Evolutionary conservation across 2,113 vertebrate genomes (phyloP), one percentile per base, ranked within the genome.

Genomic region (Tetrao urogallus): DNA sequence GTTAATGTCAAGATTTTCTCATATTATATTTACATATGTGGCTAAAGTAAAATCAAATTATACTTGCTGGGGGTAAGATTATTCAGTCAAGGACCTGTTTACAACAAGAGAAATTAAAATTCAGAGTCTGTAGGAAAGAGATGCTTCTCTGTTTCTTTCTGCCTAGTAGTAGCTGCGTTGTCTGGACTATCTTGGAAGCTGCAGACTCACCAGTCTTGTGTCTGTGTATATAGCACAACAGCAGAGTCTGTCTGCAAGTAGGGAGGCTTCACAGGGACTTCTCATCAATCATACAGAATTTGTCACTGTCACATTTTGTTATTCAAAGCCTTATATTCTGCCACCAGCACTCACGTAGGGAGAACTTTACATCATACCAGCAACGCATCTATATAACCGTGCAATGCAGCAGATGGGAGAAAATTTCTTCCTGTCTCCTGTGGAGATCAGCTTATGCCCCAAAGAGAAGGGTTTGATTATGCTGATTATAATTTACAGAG

Each of bases 1-100:
- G 88, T 97, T 95, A 97, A 95, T 95, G 86, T 88, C 88, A 66
- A 61, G 72, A 94, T 97, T 96, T 93, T 94, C 91, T 94, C 80
- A 28, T 95, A 92, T 95, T 96, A 79, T 95, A 90, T 96, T 96
- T 96, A 92, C 63, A 73, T 96, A 92, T 94, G 86, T 90, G 89
- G 77, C 91, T 90, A 73, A 64, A 92, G 70, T 82, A 86, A 93
- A 95, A 96, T 97, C 82, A 88, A 96, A 97, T 95, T 97, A 97
- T 95, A 75, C 95, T 95, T 96, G 82, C 73, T 94, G 88, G 92
- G 78, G 86, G 90, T 96, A 86, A 93, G 77, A 92, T 84, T 91
- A 94, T n/a, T 88, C 82, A 92, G 86, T 94, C 58, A 63, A 63
- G 54, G 77, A 78, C 73, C 82, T 95, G 86, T 95, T 95, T 95